Percentiles rank a stretch among this genome's conserved stretches.
These are phyloP conservation scores for Drosophila pseudoobscura DNA, from an alignment of 1,140 invertebrate genomes.

Conservation along the genomic window DNA sequence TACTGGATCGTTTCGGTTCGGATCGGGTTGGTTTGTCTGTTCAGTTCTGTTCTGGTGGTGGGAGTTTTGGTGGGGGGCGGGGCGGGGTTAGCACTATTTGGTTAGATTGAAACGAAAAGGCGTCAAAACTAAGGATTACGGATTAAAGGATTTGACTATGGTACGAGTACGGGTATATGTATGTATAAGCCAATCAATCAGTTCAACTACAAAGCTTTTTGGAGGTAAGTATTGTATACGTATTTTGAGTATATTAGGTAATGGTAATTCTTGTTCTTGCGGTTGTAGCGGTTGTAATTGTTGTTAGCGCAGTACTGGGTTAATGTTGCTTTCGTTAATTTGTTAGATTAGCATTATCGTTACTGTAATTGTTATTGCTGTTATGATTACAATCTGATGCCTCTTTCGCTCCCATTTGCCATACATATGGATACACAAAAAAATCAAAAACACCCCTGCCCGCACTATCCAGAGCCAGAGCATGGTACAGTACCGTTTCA, in stretches of 20 bases:
- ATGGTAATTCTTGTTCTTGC: constrained; percentile 36
- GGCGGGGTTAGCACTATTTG: constrained; percentile 1
- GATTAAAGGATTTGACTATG: constrained; percentile 2
- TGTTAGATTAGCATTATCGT: constrained; percentile 42
- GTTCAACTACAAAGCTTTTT: constrained; percentile 71
- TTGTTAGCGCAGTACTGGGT: constrained; percentile 25
- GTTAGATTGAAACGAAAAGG: constrained; percentile 16
- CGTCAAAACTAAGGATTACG: constrained; percentile 28
- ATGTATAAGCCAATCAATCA: constrained; percentile 72
- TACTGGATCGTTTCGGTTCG: neutral
- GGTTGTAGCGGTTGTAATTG: constrained; percentile 18
- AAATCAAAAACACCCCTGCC: neutral
- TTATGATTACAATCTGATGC: constrained; percentile 81
- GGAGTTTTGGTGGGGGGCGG: neutral
- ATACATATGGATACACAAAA: constrained; percentile 77
- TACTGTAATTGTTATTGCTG: constrained; percentile 47
- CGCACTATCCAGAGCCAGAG: constrained; percentile 1
- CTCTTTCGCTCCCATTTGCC: constrained; percentile 83
- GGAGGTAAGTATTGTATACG: constrained; percentile 44
- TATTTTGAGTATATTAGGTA: constrained; percentile 28
- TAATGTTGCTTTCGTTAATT: constrained; percentile 31
- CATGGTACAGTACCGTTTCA: too few relatives aligned
- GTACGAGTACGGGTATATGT: neutral
- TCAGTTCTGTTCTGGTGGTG: too few relatives aligned
- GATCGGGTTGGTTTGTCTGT: neutral